A percentile compares a stretch with the other conserved stretches of the same genome.
These are phyloP conservation scores for Saccostrea echinata DNA, from an alignment of 1,140 invertebrate genomes.

Conservation along the genomic window DNA sequence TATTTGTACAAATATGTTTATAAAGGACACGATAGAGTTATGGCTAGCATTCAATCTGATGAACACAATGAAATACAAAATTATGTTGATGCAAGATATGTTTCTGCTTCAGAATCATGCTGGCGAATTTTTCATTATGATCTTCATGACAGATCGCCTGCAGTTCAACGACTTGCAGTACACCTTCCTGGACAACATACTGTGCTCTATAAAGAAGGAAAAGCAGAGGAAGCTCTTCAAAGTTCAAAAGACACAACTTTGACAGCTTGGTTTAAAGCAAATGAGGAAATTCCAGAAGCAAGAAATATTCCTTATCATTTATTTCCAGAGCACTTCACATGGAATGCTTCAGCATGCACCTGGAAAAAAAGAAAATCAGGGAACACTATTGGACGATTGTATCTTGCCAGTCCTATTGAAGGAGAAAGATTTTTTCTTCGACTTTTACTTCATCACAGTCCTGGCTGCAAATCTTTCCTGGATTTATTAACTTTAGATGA, in stretches of 20 bases:
- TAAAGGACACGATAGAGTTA: no score
- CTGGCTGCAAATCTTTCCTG: constrained; percentile 35
- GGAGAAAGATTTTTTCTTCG: constrained; percentile 48
- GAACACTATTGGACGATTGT: constrained; percentile 43
- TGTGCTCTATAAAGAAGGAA: constrained; percentile 76
- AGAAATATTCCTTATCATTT: not conserved
- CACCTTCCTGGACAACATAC: constrained; percentile 81
- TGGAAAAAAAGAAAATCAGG: constrained; percentile 36
- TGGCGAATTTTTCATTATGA: constrained; percentile 69
- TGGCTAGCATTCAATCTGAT: no score
- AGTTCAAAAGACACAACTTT: constrained; percentile 77
- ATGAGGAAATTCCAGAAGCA: constrained; percentile 44
- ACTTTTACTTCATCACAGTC: constrained; percentile 30
- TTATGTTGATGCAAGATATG: constrained; percentile 63
- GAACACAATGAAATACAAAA: constrained; percentile 59
- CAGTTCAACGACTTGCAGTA: constrained; percentile 77
- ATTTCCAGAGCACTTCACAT: constrained; percentile 70
- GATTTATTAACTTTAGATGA: constrained; percentile 44
- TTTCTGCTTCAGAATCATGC: constrained; percentile 69
- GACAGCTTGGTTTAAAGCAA: constrained; percentile 75
- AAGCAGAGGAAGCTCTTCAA: constrained; percentile 62
- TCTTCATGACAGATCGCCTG: constrained; percentile 78
- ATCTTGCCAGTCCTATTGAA: constrained; percentile 19
- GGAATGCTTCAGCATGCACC: constrained; percentile 58
- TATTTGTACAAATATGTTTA: no score